Base-by-base conservation (phyloP, 2,888 invertebrate genomes). In the Tachina lurida region DNA sequence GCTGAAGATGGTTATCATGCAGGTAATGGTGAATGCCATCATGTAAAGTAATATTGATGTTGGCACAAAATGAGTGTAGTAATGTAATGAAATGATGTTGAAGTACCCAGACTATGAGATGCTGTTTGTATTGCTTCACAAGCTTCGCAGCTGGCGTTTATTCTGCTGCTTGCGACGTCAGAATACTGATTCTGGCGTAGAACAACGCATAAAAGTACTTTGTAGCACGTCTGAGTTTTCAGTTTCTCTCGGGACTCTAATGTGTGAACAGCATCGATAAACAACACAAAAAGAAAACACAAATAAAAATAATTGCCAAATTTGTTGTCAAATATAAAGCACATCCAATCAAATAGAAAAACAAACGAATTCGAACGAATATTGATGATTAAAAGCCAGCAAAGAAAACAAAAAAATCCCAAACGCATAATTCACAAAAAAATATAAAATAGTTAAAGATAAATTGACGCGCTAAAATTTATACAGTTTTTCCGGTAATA, bases 211-310 rank as follows among this genome's bases (percentile, higher is more conserved):
- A 92, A 92, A 92, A 91, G 91, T 91, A 90, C 90, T 91, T 90
- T 88, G 89, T 90, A 89, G 88, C 89, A 89, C 89, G 88, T 88
- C 89, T 89, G 90, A 91, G 90, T 89, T 90, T 90, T 92, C 91
- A 92, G 92, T 92, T 91, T 90, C 91, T 92, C 92, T 92, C 91
- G 91, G 91, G 91, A 90, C 91, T 91, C 91, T 89, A 90, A 89
- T 90, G 91, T 91, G 91, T 88, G 88, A 89, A 89, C 88, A 87
- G 76, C 89, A 88, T 73, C 74, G 74, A 68, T 63, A 79, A 70
- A n/a, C 31, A 31, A 31, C 31, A 31, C 7, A 41, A 68, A 70
- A 87, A 84, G 87, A 70, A 82, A 88, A 74, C 80, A 80, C 87
- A 78, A 79, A 88, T 85, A 78, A 87, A 87, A 87, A 87, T 65